Conservation (phyloP, 2,113 vertebrate genomes). For the Ophthalmolycus amberensis region DNA sequence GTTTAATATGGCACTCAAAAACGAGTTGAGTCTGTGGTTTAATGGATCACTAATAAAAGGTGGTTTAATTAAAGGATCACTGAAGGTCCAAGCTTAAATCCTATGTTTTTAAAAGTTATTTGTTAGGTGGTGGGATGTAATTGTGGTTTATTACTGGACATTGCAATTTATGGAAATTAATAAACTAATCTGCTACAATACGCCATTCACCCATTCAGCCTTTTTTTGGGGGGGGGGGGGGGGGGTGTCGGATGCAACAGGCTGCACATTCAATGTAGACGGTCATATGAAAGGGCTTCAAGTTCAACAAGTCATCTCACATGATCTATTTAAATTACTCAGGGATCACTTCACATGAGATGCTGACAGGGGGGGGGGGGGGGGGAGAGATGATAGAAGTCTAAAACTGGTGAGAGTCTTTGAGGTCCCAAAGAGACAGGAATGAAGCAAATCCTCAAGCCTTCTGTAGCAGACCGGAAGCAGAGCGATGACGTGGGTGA, state of each 20-base stretch:
- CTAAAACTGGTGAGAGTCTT: not conserved
- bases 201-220: not conserved
- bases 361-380: not conserved
- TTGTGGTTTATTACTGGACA: not conserved
- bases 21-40: no score
- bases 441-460: not conserved
- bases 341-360: slow-evolving; percentile 12
- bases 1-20: no score
- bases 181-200: not conserved
- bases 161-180: not conserved
- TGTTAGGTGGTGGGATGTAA: not conserved
- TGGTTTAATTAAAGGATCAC: no score
- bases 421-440: not conserved
- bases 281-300: slow-evolving; percentile 28
- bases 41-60: no score
- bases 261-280: not conserved
- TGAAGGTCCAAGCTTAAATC: no score
- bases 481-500: not conserved
- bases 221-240: no score
- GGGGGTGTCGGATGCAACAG: slow-evolving; percentile 12
- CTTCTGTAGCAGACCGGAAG: not conserved
- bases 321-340: slow-evolving; percentile 23
- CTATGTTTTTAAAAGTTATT: not conserved
- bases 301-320: slow-evolving; percentile 25
- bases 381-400: not conserved